These are phyloP conservation scores for Lerema accius DNA, from an alignment of 1,140 invertebrate species.

Conservation along the genomic window DNA sequence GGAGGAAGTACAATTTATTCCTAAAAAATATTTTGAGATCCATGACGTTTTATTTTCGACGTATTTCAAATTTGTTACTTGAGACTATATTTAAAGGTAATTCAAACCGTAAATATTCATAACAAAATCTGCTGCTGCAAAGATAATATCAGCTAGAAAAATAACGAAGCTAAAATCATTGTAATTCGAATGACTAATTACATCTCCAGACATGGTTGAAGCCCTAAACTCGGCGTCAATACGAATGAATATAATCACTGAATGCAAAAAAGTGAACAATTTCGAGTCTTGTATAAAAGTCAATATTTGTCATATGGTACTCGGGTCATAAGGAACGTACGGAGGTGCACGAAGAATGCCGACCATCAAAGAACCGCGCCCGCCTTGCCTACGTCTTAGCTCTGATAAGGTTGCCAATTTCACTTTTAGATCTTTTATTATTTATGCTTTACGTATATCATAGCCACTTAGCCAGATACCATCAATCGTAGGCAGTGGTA, in stretches of 20 bases:
- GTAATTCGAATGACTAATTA: conserved; percentile 3
- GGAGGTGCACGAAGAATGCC: conserved; percentile 45
- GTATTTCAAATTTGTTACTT: too few species aligned
- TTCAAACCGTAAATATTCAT: too few species aligned
- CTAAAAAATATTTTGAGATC: too few species aligned
- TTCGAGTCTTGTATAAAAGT: conserved; percentile 46
- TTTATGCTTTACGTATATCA: conserved; percentile 2
- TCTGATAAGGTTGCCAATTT: conserved; percentile 21
- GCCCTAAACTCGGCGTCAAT: conserved; percentile 28
- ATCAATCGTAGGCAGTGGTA: too few species aligned
- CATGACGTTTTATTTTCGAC: too few species aligned
- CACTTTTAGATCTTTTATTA: conserved; percentile 13
- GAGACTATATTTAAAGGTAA: too few species aligned
- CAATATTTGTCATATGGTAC: conserved; percentile 50
- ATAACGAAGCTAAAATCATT: neutral
- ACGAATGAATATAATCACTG: conserved; percentile 33
- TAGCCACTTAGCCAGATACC: neutral
- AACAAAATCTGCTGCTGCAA: too few species aligned
- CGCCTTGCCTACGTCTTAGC: conserved; percentile 36
- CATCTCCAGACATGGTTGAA: neutral
- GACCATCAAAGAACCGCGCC: conserved; percentile 54
- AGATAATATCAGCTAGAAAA: too few species aligned
- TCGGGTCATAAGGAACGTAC: conserved; percentile 11
- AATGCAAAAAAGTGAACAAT: conserved; percentile 42
- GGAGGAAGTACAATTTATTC: too few species aligned